Conservation (phyloP, 2,888 invertebrate genomes). For the Sinohyriopsis cumingii region DNA sequence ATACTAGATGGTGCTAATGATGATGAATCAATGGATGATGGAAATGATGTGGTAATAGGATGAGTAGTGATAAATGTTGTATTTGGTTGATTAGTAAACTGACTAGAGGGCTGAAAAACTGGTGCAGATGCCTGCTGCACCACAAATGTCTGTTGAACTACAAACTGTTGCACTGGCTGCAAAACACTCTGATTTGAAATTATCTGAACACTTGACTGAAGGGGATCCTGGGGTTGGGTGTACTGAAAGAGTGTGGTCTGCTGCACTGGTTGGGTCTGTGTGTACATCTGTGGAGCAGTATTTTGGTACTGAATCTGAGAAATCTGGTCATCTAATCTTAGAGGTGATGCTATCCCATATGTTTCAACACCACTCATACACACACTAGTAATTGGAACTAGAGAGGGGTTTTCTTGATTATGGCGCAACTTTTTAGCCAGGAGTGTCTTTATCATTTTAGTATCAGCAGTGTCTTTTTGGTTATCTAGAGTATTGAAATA, state of each 20-base stretch:
- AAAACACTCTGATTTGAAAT: constrained; percentile 3
- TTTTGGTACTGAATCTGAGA: too few species aligned
- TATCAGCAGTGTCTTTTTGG: constrained; percentile 44
- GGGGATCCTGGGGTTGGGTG: constrained; percentile 13
- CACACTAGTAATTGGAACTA: too few species aligned
- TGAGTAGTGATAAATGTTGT: constrained; percentile 25
- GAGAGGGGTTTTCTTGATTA: constrained; percentile 7
- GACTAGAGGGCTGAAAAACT: constrained; percentile 12
- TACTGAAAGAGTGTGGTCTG: constrained; percentile 38
- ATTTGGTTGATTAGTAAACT: constrained; percentile 10
- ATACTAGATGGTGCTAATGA: background rate
- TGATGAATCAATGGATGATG: constrained; percentile 8
- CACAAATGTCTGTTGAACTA: constrained; percentile 25
- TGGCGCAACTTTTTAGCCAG: constrained; percentile 85
- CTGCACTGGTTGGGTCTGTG: constrained; percentile 16
- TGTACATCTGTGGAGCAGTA: too few species aligned
- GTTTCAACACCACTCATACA: too few species aligned
- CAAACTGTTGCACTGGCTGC: constrained; percentile 23
- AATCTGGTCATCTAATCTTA: too few species aligned
- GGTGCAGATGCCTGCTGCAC: constrained; percentile 27
- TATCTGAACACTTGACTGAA: constrained; percentile 21
- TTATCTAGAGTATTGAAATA: constrained; percentile 29
- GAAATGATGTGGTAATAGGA: constrained; percentile 11
- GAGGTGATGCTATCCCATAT: too few species aligned
- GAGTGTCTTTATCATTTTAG: constrained; percentile 92